Evolutionary conservation across 2,888 invertebrate genomes (phyloP), one percentile per base, ranked within the genome.

Genomic region (Cordilura impudica): DNA sequence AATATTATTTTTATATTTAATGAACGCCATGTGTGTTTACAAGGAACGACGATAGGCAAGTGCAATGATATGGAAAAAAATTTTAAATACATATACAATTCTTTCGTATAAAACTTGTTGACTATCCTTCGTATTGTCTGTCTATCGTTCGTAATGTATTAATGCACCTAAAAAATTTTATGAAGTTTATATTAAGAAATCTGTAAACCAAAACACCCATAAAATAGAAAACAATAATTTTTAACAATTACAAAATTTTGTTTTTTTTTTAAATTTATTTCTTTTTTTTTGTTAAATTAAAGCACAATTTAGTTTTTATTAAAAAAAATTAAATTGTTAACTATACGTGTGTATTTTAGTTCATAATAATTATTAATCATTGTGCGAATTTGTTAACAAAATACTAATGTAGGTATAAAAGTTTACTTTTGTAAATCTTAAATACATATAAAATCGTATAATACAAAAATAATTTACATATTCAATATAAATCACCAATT

Each of bases 341-440:
- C 10, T 19, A 19, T 16, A 21, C 19, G 2, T 26, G 19, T 61
- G 31, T 39, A 12, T 58, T 51, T 60, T 66, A 53, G 39, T 66
- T 66, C 4, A 31, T 66, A 60, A 60, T 39, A 56, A 39, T 45
- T 54, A 47, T 54, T 18, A 47, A 16, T 47, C 14, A 71, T 53
- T 49, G 19, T 39, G 39, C 45, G 26, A 54, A 47, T 23, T 58
- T 47, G 39, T 58, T 58, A 47, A 29, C 6, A 35, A 53, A 8
- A 19, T 16, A 29, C 35, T 47, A 54, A 65, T n/a, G 43, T 53
- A 39, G 21, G 49, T 2, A 26, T 26, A 26, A 26, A 26, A 26
- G 61, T 54, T 75, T 54, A 61, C 49, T 70, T 76, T 70, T 70
- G 65, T 70, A 65, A 70, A 16, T 53, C 47, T 60, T 8, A 18